phyloP scores from a whole-genome alignment of 2,113 vertebrate genomes.

The Sinocyclocheilus anophthalmus region DNA sequence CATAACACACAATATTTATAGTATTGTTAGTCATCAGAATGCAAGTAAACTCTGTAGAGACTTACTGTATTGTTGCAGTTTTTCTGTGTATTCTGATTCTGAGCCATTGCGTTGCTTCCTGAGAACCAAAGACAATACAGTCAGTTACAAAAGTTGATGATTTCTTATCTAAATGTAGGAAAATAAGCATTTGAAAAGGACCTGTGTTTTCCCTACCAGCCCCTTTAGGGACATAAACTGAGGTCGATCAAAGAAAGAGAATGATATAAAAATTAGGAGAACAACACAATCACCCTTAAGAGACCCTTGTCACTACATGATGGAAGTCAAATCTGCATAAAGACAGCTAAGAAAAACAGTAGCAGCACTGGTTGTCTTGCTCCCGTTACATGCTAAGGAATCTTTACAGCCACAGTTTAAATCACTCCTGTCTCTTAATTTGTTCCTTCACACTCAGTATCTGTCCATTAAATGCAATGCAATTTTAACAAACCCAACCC shows the following conservation, averaged over 20 bases:
- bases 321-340: conserved; percentile 12
- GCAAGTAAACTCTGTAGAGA: conserved; percentile 57
- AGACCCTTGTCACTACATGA: neutral
- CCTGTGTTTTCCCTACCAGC: neutral
- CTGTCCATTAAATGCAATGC: conserved; percentile 39
- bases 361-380: neutral
- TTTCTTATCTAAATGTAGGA: conserved; percentile 4
- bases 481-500: conserved; percentile 34
- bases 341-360: conserved; percentile 13
- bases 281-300: conserved; percentile 8
- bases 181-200: conserved; percentile 5
- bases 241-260: conserved; percentile 30
- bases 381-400: neutral
- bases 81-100: conserved; percentile 95
- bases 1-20: neutral
- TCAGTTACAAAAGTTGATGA: conserved; percentile 30
- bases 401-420: conserved; percentile 44
- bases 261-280: conserved; percentile 27
- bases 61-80: conserved; percentile 98
- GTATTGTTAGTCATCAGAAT: neutral
- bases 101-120: conserved; percentile 93
- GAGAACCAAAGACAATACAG: conserved; percentile 66
- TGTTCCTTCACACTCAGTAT: conserved; percentile 27
- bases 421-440: conserved; percentile 42
- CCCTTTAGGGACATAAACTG: conserved; percentile 23